These are phyloP conservation scores for Hemibagrus guttatus DNA, from an alignment of 2,797 vertebrate genomes.

Conservation along the genomic window DNA sequence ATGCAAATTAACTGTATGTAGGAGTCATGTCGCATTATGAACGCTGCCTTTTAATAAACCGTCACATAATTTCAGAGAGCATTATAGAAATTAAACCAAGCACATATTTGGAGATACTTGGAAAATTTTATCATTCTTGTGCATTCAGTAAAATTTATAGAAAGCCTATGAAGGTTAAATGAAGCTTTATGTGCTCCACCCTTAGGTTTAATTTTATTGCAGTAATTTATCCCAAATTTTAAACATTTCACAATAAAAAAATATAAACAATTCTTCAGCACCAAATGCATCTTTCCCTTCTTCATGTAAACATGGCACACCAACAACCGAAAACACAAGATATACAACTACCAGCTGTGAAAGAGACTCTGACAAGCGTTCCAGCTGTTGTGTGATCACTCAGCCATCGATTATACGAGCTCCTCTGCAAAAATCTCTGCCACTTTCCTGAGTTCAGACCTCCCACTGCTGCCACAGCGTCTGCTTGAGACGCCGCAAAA, in stretches of 20 bases:
- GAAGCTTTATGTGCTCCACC: not conserved
- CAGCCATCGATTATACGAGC: not conserved
- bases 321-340: not conserved
- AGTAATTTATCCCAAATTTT: not conserved
- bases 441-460: not conserved
- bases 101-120: not conserved
- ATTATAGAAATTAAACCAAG: not conserved
- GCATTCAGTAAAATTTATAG: not conserved
- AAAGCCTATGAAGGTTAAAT: not conserved
- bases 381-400: constrained; percentile 23
- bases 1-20: not conserved
- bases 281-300: not conserved
- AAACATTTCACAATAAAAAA: not conserved
- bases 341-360: not conserved
- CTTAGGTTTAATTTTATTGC: not conserved
- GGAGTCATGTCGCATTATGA: not conserved
- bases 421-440: constrained; percentile 7
- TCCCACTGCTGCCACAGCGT: not conserved
- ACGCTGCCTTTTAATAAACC: not conserved
- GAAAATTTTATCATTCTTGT: not conserved
- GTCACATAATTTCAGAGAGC: not conserved
- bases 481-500: not conserved
- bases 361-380: not conserved
- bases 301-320: not conserved
- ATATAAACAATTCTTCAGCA: not conserved